Base-by-base conservation (phyloP, 2,888 invertebrate species). In the Diploptera punctata region DNA sequence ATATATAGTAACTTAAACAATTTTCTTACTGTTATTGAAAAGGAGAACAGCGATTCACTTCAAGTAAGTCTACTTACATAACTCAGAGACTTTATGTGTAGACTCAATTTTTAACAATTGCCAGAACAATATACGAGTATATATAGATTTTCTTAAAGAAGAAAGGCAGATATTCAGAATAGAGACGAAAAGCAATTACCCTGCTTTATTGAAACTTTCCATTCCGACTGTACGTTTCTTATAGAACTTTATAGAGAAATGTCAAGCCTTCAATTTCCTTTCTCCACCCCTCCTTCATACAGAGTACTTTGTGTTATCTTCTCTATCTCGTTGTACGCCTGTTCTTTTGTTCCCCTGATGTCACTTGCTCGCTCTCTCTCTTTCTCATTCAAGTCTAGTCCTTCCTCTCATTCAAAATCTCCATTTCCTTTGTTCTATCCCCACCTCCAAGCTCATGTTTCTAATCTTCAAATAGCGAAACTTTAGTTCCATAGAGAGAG, bases 401-500 rank as follows among this genome's bases (percentile, higher is more conserved):
- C 57, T 62, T 47, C 60, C 47, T 68, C 71, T 71, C 68, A 73
- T 73, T 73, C 73, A 73, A 73, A 73, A 73, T 73, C 67, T 73
- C 71, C 73, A 73, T 73, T 73, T 68, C 71, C 73, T 73, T 73
- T 73, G 73, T 73, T 70, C 71, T 68, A 68, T 26, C 65, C 65
- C 33, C 33, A 7, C 33, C 49, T 21, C 67, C 26, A 44, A 44
- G 57, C 69, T 38, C 43, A 67, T 62, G 62, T 71, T 65, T 71
- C 71, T 73, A 73, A 73, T 73, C 73, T 73, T 71, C 67, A 73
- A 73, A 70, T 73, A 70, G 73, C 73, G 70, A 70, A 70, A 70
- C 71, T 71, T 71, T 65, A 65, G 65, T 26, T 65, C 65, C 26
- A 26, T 47, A 65, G 65, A 61, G 61, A 65, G 65, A 61, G 61